These are phyloP conservation scores for Sympetrum striolatum DNA, from an alignment of 2,888 invertebrate species.

Conservation along the genomic window DNA sequence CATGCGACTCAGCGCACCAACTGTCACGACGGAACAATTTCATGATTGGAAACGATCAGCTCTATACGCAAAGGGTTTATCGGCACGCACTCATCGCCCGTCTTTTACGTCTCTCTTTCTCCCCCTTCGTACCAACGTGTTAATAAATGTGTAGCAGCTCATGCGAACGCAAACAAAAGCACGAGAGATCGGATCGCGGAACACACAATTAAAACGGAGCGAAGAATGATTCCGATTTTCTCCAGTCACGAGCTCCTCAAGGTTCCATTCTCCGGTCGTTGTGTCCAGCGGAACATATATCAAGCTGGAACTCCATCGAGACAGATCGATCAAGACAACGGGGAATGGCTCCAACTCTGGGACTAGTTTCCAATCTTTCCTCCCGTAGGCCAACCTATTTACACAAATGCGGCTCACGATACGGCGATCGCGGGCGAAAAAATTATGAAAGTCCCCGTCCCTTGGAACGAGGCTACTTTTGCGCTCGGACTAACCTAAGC, in stretches of 20 bases:
- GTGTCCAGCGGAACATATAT: slow-evolving; percentile 24
- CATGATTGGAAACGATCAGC: not conserved
- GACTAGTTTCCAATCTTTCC: slow-evolving; percentile 16
- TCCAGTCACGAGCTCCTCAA: slow-evolving; percentile 24
- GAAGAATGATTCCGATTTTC: slow-evolving; percentile 24
- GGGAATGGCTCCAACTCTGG: not conserved
- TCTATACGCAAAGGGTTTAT: not conserved
- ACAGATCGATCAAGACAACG: slow-evolving; percentile 5
- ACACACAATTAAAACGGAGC: not conserved
- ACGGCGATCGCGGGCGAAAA: not conserved
- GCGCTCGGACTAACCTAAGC: not conserved
- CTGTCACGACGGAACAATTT: slow-evolving; percentile 8
- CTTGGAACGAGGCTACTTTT: not conserved
- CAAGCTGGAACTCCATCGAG: slow-evolving; percentile 21
- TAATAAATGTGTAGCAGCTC: not conserved
- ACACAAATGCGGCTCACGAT: slow-evolving; percentile 4
- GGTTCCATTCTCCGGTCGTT: slow-evolving; percentile 16
- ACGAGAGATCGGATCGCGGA: not conserved
- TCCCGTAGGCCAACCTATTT: slow-evolving; percentile 16
- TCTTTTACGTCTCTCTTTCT: not conserved
- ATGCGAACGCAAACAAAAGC: not conserved
- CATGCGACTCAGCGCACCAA: not conserved
- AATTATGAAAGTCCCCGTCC: not conserved
- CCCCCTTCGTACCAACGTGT: not conserved
- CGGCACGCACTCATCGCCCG: not conserved